A percentile compares a stretch with the other conserved stretches of the same genome.
These are phyloP conservation scores for Andrena chrysosceles DNA, from an alignment of 2,888 invertebrate species.

Conservation along the genomic window DNA sequence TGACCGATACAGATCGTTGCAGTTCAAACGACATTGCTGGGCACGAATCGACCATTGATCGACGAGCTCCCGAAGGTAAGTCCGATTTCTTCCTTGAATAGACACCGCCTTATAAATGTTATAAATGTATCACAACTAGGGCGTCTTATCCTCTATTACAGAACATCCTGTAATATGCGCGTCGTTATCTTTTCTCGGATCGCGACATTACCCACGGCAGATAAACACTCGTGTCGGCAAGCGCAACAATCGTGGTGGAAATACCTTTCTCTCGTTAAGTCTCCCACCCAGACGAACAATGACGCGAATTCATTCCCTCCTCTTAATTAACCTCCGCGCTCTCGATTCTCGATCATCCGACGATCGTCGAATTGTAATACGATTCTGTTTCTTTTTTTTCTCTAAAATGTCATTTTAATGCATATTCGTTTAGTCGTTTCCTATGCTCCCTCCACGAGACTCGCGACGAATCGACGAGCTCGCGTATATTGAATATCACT, in stretches of 20 bases:
- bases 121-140: conserved; percentile 64
- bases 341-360: not conserved
- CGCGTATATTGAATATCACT: conserved; percentile 16
- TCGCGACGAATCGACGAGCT: conserved; percentile 10
- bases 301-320: not conserved
- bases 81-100: conserved; percentile 34
- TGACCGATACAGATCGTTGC: conserved; percentile 45
- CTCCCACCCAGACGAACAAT: conserved; percentile 15
- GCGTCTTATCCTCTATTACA: conserved; percentile 36
- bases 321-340: not conserved
- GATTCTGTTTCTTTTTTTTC: not conserved
- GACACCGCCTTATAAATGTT: conserved; percentile 46
- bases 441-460: not conserved
- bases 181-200: conserved; percentile 21
- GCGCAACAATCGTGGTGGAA: conserved; percentile 13
- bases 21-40: conserved; percentile 59
- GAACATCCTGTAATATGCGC: conserved; percentile 36
- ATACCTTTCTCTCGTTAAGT: not conserved
- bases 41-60: conserved; percentile 45
- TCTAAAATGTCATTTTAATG: not conserved
- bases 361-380: not conserved
- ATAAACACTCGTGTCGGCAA: conserved; percentile 13
- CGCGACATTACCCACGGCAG: conserved; percentile 29
- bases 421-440: not conserved
- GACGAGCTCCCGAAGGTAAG: not conserved